These are phyloP conservation scores for Chaunax sp. DNA, from an alignment of 2,797 vertebrate species.

Conservation along the genomic window DNA sequence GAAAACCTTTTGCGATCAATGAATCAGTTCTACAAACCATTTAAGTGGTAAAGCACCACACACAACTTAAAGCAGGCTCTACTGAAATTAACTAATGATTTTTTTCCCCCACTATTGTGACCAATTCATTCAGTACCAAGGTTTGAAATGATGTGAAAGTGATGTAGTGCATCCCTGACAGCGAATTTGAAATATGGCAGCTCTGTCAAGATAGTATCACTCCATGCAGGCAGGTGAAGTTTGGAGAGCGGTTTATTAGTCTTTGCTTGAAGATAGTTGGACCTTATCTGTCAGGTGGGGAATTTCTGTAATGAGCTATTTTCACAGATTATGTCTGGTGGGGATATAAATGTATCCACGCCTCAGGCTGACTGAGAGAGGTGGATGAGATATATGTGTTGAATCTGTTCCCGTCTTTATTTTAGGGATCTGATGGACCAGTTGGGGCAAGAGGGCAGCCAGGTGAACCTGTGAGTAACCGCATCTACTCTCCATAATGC, in stretches of 20 bases:
- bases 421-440: conserved; percentile 89
- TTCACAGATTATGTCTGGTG: conserved; percentile 56
- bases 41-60: conserved; percentile 32
- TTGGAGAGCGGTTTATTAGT: conserved; percentile 53
- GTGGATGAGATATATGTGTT: conserved; percentile 28
- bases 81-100: conserved; percentile 36
- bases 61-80: conserved; percentile 45
- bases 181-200: conserved; percentile 56
- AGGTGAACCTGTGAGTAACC: conserved; percentile 91
- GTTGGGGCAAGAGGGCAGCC: conserved; percentile 90
- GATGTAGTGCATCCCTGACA: conserved; percentile 36
- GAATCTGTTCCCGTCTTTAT: conserved; percentile 38
- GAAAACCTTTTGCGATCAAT: conserved; percentile 35
- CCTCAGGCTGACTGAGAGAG: conserved; percentile 35
- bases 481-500: neutral
- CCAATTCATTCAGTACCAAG: conserved; percentile 34
- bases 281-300: conserved; percentile 58
- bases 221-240: conserved; percentile 40
- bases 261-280: conserved; percentile 55
- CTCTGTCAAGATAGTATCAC: conserved; percentile 51
- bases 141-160: conserved; percentile 53
- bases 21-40: conserved; percentile 42
- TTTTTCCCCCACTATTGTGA: conserved; percentile 8
- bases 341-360: conserved; percentile 49
- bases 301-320: conserved; percentile 69